These are phyloP conservation scores for Venturia canescens DNA, from an alignment of 1,140 invertebrate species.

Conservation along the genomic window DNA sequence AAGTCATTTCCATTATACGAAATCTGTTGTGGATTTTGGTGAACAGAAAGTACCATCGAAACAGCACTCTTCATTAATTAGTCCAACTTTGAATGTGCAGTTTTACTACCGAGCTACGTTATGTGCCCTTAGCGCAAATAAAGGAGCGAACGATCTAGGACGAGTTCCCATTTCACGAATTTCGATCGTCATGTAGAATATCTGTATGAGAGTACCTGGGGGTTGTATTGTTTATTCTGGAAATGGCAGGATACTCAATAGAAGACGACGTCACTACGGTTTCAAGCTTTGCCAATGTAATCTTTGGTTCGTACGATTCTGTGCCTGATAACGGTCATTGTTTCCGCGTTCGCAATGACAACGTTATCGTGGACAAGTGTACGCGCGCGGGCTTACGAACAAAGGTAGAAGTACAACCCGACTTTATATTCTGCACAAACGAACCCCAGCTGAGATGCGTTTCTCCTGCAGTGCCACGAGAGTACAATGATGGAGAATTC, in stretches of 20 bases:
- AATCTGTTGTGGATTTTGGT: too few relatives aligned
- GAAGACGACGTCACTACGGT: conserved; percentile 32
- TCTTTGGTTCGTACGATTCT: conserved; percentile 41
- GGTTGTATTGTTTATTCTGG: conserved; percentile 29
- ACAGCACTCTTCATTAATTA: neutral
- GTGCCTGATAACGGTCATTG: conserved; percentile 50
- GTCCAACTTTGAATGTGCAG: neutral
- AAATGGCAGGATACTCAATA: neutral
- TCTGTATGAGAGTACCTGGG: neutral
- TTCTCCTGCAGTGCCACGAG: conserved; percentile 23
- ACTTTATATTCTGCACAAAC: neutral
- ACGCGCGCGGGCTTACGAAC: neutral
- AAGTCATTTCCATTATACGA: too few relatives aligned
- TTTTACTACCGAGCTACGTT: neutral
- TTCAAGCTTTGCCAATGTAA: conserved; percentile 49
- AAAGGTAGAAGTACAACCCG: conserved; percentile 8
- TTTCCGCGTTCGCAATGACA: conserved; percentile 47
- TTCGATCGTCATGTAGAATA: conserved; percentile 29
- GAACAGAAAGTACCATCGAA: too few relatives aligned
- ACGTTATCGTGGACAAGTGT: conserved; percentile 37
- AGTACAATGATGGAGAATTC: conserved; percentile 19
- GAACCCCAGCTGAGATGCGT: conserved; percentile 9
- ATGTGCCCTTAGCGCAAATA: neutral
- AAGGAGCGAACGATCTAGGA: conserved; percentile 20
- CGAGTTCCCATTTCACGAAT: conserved; percentile 41